These are phyloP conservation scores for Tipula unca DNA, from an alignment of 2,888 invertebrate genomes.

Conservation along the genomic window DNA sequence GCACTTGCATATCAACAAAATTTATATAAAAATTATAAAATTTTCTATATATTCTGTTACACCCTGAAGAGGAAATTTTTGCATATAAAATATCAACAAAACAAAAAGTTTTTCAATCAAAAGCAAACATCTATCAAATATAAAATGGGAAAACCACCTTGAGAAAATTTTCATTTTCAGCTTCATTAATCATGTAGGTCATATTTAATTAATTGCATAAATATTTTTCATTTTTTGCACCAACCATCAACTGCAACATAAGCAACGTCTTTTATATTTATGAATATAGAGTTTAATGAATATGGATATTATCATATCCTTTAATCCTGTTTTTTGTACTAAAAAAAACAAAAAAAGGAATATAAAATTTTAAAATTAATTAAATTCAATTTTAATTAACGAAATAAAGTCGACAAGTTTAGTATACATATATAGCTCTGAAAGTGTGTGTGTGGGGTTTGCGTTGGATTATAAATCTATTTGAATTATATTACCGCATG, in stretches of 20 bases:
- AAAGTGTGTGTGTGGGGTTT: background rate
- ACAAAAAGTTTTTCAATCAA: background rate
- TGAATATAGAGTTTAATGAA: background rate
- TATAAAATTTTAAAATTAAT: background rate
- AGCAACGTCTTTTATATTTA: background rate
- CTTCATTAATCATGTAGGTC: background rate
- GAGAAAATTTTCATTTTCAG: background rate
- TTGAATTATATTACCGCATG: background rate
- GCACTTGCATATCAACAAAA: background rate
- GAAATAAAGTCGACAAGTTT: background rate
- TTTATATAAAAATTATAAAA: background rate
- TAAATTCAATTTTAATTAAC: background rate
- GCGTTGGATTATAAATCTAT: background rate
- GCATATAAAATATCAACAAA: background rate
- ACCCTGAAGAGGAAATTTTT: background rate
- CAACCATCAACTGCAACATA: background rate
- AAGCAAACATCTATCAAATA: background rate
- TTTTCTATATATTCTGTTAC: background rate
- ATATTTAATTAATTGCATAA: background rate
- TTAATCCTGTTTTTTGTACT: background rate
- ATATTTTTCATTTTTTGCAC: background rate
- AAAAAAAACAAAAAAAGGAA: background rate
- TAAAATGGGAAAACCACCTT: conserved; percentile 1
- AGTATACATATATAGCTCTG: background rate
- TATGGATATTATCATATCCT: background rate